A percentile compares a stretch with the other conserved stretches of the same genome.
Conservation (phyloP, 2,888 invertebrate species). For the Melinopterus prodromus region DNA sequence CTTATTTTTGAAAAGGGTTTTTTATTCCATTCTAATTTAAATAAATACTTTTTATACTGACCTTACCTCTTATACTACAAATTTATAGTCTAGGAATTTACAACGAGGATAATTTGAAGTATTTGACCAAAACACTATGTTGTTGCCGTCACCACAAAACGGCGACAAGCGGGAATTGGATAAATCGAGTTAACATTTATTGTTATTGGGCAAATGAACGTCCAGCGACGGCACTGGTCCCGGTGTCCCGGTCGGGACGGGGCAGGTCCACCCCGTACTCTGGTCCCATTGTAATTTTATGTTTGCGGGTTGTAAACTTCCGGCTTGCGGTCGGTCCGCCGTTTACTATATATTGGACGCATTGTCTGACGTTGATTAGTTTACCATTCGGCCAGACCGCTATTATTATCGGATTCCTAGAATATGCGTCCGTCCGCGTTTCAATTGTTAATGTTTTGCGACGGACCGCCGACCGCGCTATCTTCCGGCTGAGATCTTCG, state of each 20-base stretch:
- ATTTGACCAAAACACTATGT: not conserved
- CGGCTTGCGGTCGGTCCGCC: not conserved
- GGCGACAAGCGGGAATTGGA: conserved; percentile 10
- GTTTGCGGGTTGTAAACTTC: not conserved
- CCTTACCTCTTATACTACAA: no score
- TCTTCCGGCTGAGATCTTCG: not conserved
- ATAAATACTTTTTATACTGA: no score
- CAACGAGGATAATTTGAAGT: not conserved
- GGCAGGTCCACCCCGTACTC: not conserved
- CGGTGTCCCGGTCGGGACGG: not conserved
- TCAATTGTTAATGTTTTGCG: not conserved
- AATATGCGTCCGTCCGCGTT: not conserved
- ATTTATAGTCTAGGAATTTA: not conserved
- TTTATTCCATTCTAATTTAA: no score
- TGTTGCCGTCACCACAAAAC: not conserved
- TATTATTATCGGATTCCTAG: not conserved
- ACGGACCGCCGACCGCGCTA: not conserved
- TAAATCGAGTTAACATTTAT: conserved; percentile 23
- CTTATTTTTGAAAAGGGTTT: no score
- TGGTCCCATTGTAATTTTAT: not conserved
- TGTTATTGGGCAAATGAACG: conserved; percentile 21
- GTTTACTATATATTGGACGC: conserved; percentile 4
- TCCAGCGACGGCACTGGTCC: not conserved
- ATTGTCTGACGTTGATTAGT: conserved; percentile 4
- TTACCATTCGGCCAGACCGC: conserved; percentile 4